phyloP scores from a whole-genome alignment of 1,140 invertebrate species.

The Panonychus citri region DNA sequence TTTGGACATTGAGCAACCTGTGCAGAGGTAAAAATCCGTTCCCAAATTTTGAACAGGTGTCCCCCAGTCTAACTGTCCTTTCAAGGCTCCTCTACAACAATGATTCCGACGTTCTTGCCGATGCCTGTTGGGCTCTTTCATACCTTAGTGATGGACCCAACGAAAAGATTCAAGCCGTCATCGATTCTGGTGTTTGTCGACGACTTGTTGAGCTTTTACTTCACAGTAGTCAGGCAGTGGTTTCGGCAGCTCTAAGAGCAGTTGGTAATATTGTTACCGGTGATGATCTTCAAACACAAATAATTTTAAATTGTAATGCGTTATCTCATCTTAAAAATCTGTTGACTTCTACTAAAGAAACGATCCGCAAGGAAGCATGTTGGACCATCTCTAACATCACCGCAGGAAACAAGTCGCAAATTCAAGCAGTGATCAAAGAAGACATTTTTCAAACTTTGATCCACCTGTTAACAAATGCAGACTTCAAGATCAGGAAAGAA shows the following conservation, averaged over 20 bases:
- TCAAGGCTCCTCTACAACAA: slow-evolving; percentile 62
- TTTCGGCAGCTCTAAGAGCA: slow-evolving; percentile 79
- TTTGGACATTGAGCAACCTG: slow-evolving; percentile 87
- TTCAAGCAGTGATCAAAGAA: slow-evolving; percentile 80
- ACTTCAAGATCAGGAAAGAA: slow-evolving; percentile 92
- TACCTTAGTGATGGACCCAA: slow-evolving; percentile 91
- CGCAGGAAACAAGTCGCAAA: slow-evolving; percentile 79
- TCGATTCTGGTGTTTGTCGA: slow-evolving; percentile 81
- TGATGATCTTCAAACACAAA: slow-evolving; percentile 88
- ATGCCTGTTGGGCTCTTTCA: slow-evolving; percentile 83
- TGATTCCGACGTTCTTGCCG: slow-evolving; percentile 73
- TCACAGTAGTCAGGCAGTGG: slow-evolving; percentile 68
- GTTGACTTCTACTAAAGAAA: slow-evolving; percentile 51
- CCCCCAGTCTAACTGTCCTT: slow-evolving; percentile 55
- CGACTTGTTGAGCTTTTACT: slow-evolving; percentile 78
- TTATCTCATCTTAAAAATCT: slow-evolving; percentile 60
- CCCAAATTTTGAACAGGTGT: slow-evolving; percentile 52
- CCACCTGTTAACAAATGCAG: slow-evolving; percentile 65
- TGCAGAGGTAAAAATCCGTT: slow-evolving; percentile 92
- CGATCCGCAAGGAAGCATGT: slow-evolving; percentile 81
- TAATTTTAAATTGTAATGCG: slow-evolving; percentile 70
- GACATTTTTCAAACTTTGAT: slow-evolving; percentile 82
- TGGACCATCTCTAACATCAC: slow-evolving; percentile 98
- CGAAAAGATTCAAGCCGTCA: slow-evolving; percentile 92
- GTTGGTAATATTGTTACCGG: slow-evolving; percentile 96